These are phyloP conservation scores for Cyanocitta stelleri DNA, from an alignment of 2,113 vertebrate genomes.

Conservation along the genomic window DNA sequence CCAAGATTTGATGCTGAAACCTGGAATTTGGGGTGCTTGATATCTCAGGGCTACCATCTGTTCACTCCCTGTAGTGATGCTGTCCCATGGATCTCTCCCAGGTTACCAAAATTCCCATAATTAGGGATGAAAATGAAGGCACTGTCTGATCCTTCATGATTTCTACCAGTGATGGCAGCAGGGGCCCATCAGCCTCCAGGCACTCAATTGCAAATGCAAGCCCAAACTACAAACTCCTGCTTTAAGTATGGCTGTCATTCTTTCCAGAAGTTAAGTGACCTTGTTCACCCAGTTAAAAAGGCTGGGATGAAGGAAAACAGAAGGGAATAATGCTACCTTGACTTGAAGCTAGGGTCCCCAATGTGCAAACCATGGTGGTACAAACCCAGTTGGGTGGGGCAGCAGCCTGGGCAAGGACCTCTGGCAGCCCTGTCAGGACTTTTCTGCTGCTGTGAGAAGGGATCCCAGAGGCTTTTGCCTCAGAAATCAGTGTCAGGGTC, in stretches of 20 bases:
- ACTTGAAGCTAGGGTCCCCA: neutral
- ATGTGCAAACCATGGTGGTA: neutral
- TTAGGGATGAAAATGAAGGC: neutral
- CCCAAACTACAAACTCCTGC: neutral
- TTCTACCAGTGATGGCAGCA: neutral
- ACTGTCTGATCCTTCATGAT: rapidly evolving
- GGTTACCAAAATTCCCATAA: neutral
- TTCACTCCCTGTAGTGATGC: neutral
- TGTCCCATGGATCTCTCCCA: neutral
- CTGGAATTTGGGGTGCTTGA: neutral
- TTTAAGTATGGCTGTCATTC: neutral
- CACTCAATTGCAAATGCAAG: neutral
- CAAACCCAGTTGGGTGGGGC: rapidly evolving
- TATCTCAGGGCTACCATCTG: neutral
- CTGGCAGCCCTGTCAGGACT: neutral
- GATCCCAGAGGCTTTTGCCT: neutral
- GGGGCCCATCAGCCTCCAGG: neutral
- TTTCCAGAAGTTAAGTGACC: neutral
- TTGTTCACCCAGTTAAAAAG: neutral
- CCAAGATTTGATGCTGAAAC: neutral
- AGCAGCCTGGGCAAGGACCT: neutral
- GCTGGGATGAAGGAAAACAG: neutral
- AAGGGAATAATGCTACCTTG: neutral
- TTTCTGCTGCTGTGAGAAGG: neutral
- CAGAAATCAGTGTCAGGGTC: neutral